Evolutionary conservation across 2,797 vertebrate species (phyloP).

Genomic region (Esox lucius): DNA sequence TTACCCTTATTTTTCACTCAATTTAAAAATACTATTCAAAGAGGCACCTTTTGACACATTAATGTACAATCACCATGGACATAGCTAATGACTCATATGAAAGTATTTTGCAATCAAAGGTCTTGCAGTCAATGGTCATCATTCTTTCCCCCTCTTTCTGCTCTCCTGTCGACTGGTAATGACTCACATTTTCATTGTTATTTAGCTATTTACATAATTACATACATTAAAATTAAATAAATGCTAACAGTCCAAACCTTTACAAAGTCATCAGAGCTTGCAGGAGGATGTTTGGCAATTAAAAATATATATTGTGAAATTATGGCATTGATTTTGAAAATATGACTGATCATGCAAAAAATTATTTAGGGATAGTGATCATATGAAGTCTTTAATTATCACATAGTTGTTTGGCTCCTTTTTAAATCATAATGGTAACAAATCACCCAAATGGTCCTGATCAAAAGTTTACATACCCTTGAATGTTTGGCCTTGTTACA

Average conservation of each 20-base stretch:
- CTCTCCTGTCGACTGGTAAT: background rate
- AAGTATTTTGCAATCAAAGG: background rate
- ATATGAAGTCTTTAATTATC: too few species aligned
- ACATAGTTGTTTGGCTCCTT: too few species aligned
- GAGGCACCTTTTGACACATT: background rate
- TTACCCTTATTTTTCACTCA: background rate
- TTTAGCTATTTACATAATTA: slow-evolving; percentile 6
- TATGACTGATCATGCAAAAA: too few species aligned
- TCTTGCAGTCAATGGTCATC: background rate
- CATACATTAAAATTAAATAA: background rate
- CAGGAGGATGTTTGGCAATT: background rate
- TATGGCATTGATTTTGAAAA: too few species aligned
- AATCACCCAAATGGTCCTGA: too few species aligned
- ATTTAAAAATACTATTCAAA: background rate
- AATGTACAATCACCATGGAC: background rate
- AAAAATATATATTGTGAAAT: too few species aligned
- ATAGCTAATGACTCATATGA: background rate
- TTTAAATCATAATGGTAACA: too few species aligned
- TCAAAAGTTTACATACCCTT: too few species aligned
- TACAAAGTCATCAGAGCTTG: background rate
- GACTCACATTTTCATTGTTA: background rate
- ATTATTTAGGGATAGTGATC: too few species aligned
- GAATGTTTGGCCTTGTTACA: too few species aligned
- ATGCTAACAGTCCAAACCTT: background rate
- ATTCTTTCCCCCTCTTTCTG: background rate